Evolutionary conservation across 37 sponge, comb jelly and placozoan genomes (phyloP).

Genomic region (Ephydatia muelleri): DNA sequence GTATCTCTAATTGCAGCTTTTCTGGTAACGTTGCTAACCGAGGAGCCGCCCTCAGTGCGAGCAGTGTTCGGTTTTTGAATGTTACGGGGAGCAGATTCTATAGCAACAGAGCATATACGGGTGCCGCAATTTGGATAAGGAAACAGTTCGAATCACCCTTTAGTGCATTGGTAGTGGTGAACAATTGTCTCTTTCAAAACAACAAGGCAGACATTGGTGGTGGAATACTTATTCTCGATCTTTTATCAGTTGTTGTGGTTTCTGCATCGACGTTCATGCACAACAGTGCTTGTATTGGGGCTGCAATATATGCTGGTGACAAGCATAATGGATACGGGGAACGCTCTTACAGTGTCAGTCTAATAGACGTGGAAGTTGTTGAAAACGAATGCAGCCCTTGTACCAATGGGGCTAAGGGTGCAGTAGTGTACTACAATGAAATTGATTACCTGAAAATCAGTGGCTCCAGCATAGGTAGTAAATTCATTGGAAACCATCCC

Average conservation of each 20-base stretch:
- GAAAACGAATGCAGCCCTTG: too few relatives aligned
- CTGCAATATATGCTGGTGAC: too few relatives aligned
- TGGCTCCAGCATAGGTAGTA: constrained; percentile 15
- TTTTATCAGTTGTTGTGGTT: too few relatives aligned
- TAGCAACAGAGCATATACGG: not conserved
- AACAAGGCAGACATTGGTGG: too few relatives aligned
- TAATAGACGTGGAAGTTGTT: constrained; percentile 20
- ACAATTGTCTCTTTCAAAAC: too few relatives aligned
- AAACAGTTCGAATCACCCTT: too few relatives aligned
- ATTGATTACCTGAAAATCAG: constrained; percentile 17
- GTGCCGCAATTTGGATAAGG: not conserved
- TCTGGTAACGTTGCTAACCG: constrained; percentile 12
- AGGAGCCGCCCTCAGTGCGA: constrained; percentile 21
- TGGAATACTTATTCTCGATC: too few relatives aligned
- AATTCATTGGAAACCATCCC: constrained; percentile 11
- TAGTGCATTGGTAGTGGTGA: too few relatives aligned
- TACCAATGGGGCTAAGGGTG: constrained; percentile 7
- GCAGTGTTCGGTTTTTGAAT: constrained; percentile 18
- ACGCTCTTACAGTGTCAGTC: too few relatives aligned
- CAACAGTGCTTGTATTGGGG: too few relatives aligned
- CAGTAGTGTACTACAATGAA: not conserved
- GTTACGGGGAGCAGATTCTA: not conserved
- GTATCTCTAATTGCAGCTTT: constrained; percentile 2
- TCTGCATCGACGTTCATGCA: too few relatives aligned
- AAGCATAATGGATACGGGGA: too few relatives aligned